phyloP scores from a whole-genome alignment of 2,888 invertebrate species.

The Halictus ligatus region DNA sequence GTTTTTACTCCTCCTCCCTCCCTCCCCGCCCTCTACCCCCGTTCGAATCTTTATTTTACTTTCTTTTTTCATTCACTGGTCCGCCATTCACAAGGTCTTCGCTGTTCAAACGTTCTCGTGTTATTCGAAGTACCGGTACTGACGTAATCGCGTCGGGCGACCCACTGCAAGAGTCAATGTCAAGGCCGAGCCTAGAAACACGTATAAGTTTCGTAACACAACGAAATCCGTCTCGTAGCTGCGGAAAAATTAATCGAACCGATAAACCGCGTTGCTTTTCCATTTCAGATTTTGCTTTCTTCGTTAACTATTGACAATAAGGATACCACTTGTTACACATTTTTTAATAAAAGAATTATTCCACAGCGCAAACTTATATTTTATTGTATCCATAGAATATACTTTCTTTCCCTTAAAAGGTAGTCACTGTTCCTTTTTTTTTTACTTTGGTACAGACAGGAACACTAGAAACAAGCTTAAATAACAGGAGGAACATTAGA shows the following conservation, averaged over 20 bases:
- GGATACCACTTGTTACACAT: no score
- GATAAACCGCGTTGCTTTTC: not conserved
- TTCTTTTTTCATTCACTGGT: not conserved
- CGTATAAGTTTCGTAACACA: slow-evolving; percentile 55
- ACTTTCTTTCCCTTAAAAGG: no score
- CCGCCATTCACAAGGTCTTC: not conserved
- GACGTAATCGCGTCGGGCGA: slow-evolving; percentile 51
- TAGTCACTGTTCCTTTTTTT: no score
- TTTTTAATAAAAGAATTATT: no score
- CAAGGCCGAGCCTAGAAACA: slow-evolving; percentile 75
- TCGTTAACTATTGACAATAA: not conserved
- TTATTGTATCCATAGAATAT: no score
- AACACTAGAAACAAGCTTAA: no score
- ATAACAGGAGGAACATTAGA: no score
- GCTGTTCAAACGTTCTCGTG: slow-evolving; percentile 34
- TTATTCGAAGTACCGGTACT: slow-evolving; percentile 46
- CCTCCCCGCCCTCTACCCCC: not conserved
- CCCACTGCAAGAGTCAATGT: slow-evolving; percentile 76
- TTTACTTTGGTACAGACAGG: no score
- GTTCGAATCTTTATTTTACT: not conserved
- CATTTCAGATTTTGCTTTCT: not conserved
- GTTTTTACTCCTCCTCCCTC: no score
- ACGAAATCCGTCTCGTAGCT: slow-evolving; percentile 41
- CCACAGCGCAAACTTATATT: no score
- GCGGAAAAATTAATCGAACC: not conserved